Evolutionary conservation across 2,888 invertebrate genomes (phyloP).

Genomic region (Agrotis exclamationis): DNA sequence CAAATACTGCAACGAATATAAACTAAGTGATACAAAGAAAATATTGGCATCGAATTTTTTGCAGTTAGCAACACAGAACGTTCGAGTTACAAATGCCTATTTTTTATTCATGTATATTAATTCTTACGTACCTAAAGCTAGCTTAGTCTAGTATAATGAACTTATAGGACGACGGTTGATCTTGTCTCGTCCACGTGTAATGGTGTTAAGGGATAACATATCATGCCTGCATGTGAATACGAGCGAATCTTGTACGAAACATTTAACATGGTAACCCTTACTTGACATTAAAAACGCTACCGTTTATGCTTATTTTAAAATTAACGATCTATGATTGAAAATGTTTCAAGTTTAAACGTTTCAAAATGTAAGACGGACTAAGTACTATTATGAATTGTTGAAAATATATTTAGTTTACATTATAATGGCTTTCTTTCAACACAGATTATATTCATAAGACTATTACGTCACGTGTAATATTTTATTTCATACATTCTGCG

Average conservation of each 20-base stretch:
- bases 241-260: constrained; percentile 63
- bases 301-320: constrained; percentile 63
- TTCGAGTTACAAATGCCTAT: constrained; percentile 86
- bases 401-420: constrained; percentile 59
- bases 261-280: constrained; percentile 64
- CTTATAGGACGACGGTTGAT: constrained; percentile 68
- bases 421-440: background rate
- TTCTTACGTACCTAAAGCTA: constrained; percentile 84
- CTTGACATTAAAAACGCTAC: constrained; percentile 66
- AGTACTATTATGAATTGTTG: constrained; percentile 61
- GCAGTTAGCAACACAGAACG: constrained; percentile 81
- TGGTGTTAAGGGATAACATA: constrained; percentile 63
- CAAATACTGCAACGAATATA: constrained; percentile 84
- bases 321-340: constrained; percentile 61
- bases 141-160: constrained; percentile 85
- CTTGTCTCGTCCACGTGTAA: constrained; percentile 63
- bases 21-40: constrained; percentile 76
- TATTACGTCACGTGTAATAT: constrained; percentile 7
- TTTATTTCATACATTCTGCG: constrained; percentile 22
- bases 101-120: constrained; percentile 74
- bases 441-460: constrained; percentile 24
- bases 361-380: constrained; percentile 64
- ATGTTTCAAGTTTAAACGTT: constrained; percentile 51
- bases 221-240: constrained; percentile 58
- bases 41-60: constrained; percentile 73